Conservation (phyloP, 1,140 invertebrate genomes). For the Eulimnadia texana region DNA sequence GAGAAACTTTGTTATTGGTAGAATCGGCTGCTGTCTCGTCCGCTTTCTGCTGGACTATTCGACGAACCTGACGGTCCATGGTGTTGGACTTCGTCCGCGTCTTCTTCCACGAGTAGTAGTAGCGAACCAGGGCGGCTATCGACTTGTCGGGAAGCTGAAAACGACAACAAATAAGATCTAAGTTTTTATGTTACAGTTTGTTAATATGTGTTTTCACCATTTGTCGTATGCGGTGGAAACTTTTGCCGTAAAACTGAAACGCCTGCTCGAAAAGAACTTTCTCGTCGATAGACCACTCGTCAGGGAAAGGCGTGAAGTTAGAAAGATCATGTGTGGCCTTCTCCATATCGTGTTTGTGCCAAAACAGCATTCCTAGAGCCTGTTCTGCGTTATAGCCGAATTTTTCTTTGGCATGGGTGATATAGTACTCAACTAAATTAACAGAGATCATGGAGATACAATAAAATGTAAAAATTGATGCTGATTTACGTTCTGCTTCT, state of each 20-base stretch:
- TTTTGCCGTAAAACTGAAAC: constrained; percentile 96
- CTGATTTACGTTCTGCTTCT: constrained; percentile 62
- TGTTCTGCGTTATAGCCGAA: constrained; percentile 96
- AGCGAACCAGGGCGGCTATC: constrained; percentile 88
- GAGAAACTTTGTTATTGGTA: background rate
- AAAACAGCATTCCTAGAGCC: constrained; percentile 92
- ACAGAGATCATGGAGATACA: constrained; percentile 17
- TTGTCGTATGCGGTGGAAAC: constrained; percentile 89
- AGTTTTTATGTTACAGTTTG: background rate
- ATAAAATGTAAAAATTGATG: constrained; percentile 14
- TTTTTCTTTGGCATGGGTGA: constrained; percentile 88
- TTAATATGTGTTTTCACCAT: constrained; percentile 52
- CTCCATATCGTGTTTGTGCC: constrained; percentile 93
- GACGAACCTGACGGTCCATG: constrained; percentile 77
- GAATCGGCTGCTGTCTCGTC: constrained; percentile 38
- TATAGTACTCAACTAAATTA: constrained; percentile 83
- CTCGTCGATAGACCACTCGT: constrained; percentile 96
- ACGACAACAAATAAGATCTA: constrained; percentile 15
- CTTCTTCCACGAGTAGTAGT: constrained; percentile 98
- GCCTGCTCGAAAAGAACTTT: constrained; percentile 96
- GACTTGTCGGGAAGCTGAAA: constrained; percentile 85
- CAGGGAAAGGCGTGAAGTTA: constrained; percentile 93
- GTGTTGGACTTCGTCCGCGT: constrained; percentile 76
- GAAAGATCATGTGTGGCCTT: constrained; percentile 80
- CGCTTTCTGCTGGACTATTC: constrained; percentile 37